phyloP scores from a whole-genome alignment of 2,888 invertebrate genomes.

The Lasioglossum calceatum region DNA sequence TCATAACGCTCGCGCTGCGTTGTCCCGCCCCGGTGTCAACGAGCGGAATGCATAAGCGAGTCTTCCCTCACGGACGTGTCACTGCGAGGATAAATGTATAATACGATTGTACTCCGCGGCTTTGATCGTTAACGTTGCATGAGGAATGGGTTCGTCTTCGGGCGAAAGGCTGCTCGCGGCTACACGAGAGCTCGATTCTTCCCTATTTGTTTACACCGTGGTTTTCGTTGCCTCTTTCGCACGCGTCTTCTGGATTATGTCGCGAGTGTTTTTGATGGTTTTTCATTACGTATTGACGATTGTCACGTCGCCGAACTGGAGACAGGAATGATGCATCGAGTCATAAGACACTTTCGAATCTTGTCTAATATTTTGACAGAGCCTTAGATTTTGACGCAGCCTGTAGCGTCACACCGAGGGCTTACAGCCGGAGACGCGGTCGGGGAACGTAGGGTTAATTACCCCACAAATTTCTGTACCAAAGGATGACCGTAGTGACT shows the following conservation, averaged over 20 bases:
- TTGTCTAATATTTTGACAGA: neutral
- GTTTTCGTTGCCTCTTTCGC: neutral
- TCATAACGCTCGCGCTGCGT: no score
- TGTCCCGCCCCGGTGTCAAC: neutral
- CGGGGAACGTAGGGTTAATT: constrained; percentile 8
- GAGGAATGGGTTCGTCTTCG: neutral
- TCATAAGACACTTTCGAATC: neutral
- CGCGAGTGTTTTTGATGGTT: neutral
- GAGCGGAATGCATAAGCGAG: neutral
- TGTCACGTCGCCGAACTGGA: neutral
- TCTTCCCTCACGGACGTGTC: neutral
- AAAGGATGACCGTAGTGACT: constrained; percentile 17
- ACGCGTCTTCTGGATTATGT: neutral
- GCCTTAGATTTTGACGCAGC: neutral
- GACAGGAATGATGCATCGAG: neutral
- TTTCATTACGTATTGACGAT: neutral
- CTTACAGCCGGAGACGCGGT: neutral
- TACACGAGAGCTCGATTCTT: neutral
- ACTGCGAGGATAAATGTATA: neutral
- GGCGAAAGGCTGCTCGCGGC: neutral
- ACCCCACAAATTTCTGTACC: constrained; percentile 10
- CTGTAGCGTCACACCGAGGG: neutral
- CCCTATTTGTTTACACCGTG: neutral
- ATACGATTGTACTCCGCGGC: neutral
- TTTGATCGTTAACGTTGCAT: neutral